phyloP scores from a whole-genome alignment of 1,140 invertebrate genomes.

The Paracyclopina nana region DNA sequence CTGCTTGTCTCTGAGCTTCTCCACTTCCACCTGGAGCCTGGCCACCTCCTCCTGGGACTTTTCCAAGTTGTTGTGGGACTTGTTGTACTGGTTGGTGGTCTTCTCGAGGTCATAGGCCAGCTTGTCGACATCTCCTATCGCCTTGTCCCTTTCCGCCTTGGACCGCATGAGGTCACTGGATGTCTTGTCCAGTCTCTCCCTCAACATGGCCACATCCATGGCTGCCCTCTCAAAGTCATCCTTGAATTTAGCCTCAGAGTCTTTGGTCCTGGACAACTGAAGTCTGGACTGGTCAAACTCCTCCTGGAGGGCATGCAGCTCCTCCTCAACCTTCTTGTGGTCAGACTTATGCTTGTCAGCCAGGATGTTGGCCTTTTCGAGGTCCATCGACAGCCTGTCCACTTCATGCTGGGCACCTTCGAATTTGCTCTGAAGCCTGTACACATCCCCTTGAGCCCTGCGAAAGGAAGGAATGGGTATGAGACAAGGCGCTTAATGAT shows the following conservation, averaged over 20 bases:
- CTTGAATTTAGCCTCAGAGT: conserved; percentile 72
- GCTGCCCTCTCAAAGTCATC: conserved; percentile 57
- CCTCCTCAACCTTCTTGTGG: conserved; percentile 60
- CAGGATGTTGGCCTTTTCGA: conserved; percentile 57
- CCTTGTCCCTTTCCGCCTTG: conserved; percentile 62
- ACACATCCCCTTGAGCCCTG: conserved; percentile 63
- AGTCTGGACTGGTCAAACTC: conserved; percentile 62
- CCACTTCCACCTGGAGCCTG: conserved; percentile 59
- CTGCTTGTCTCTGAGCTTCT: conserved; percentile 73
- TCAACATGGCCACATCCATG: conserved; percentile 58
- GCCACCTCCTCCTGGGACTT: conserved; percentile 72
- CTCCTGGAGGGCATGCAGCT: conserved; percentile 55
- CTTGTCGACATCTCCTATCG: conserved; percentile 59
- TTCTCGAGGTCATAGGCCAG: conserved; percentile 62
- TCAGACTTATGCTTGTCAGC: conserved; percentile 59
- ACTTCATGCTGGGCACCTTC: conserved; percentile 63
- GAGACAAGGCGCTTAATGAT: conserved; percentile 8
- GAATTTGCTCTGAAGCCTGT: conserved; percentile 61
- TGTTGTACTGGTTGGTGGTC: conserved; percentile 55
- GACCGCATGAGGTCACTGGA: conserved; percentile 58
- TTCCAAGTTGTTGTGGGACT: conserved; percentile 57
- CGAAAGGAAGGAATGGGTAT: conserved; percentile 23
- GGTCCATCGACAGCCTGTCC: conserved; percentile 57
- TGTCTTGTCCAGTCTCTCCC: conserved; percentile 71
- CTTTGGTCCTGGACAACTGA: conserved; percentile 60